These are phyloP conservation scores for Plagodis pulveraria DNA, from an alignment of 2,888 invertebrate genomes.

Conservation along the genomic window DNA sequence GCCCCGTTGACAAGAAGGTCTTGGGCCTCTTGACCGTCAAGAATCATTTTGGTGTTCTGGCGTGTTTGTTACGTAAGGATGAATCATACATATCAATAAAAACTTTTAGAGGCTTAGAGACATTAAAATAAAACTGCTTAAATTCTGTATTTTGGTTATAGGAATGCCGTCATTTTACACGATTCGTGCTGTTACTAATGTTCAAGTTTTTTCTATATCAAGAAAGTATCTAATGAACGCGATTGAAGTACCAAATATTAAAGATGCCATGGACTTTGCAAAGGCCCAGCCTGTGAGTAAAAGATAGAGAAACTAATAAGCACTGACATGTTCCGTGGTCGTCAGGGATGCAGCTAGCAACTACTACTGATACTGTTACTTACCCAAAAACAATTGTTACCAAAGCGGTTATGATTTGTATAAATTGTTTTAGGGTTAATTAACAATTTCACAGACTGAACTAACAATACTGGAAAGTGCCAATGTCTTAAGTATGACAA, in stretches of 20 bases:
- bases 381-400: too few relatives aligned
- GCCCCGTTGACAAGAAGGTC: conserved; percentile 52
- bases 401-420: too few relatives aligned
- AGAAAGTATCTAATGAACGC: conserved; percentile 54
- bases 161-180: conserved; percentile 70
- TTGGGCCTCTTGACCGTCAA: conserved; percentile 48
- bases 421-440: too few relatives aligned
- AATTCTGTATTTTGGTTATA: conserved; percentile 30
- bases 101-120: neutral
- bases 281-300: conserved; percentile 56
- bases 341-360: too few relatives aligned
- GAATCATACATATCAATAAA: too few relatives aligned
- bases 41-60: conserved; percentile 62
- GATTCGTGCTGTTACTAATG: conserved; percentile 66
- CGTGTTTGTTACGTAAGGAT: conserved; percentile 67
- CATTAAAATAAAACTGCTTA: neutral
- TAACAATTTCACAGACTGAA: too few relatives aligned
- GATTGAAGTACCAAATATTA: conserved; percentile 57
- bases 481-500: too few relatives aligned
- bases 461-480: too few relatives aligned
- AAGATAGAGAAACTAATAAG: too few relatives aligned
- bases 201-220: conserved; percentile 64
- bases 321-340: too few relatives aligned
- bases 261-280: conserved; percentile 56
- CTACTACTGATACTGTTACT: too few relatives aligned